Evolutionary conservation across 2,888 invertebrate genomes (phyloP), one percentile per base, ranked within the genome.

Genomic region (Euspilapteryx auroguttella): DNA sequence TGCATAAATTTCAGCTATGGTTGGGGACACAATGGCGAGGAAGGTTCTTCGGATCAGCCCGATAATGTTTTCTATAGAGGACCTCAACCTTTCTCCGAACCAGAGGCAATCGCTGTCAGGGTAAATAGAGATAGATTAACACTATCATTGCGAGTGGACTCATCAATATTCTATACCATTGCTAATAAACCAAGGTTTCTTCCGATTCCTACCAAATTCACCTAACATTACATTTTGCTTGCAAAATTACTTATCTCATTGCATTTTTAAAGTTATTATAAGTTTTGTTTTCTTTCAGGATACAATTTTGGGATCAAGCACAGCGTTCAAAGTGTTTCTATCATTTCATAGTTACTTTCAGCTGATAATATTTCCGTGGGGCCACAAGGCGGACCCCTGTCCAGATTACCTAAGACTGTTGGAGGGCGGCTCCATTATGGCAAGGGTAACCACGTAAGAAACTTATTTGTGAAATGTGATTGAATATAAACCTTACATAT

Each of bases 21-120:
- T 28, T 95, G 94, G 94, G 92, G 91, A 21, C 86, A 87, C 25
- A 57, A 63, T 23, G 68, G 59, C 7, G 63, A 65, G 25, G 78
- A 83, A 48, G 94, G 94, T 0, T 86, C 91, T 0, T 91, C 92
- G 21, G 82, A 79, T 14, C 81, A 87, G 45, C 89, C 90, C 1
- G 87, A 85, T 41, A 79, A 83, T 12, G 88, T 92, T 33, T 89
- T 86, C 13, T 95, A 83, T 47, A 82, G 88, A 31, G 95, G 95
- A 10, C 71, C 81, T 3, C 73, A 75, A 9, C 83, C 91, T 1
- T 92, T 93, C 52, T 94, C 94, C 0, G 94, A 95, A 61, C 91
- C 90, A 0, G 94, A 95, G 71, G 81, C 89, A 0, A 69, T 75
- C 33, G 86, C 91, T 17, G 81, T 76, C 3, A 51, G 66, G 39